Conservation (phyloP, 1,140 invertebrate species). For the Drosophila sulfurigaster region DNA sequence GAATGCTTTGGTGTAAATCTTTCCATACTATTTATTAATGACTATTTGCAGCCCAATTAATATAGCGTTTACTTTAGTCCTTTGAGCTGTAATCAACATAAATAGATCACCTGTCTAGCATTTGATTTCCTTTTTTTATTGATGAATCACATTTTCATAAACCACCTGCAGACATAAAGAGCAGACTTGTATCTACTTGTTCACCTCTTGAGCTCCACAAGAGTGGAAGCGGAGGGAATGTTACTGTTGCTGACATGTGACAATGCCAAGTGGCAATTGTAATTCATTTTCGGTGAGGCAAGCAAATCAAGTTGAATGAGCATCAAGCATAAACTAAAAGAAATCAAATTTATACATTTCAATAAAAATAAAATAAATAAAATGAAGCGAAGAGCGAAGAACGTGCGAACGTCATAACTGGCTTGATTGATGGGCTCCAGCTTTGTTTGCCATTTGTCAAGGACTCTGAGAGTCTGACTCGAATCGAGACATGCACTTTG, state of each 20-base stretch:
- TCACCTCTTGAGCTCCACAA: neutral
- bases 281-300: conserved; percentile 20
- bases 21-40: too few species aligned
- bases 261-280: conserved; percentile 43
- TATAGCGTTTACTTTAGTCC: too few species aligned
- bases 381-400: conserved; percentile 19
- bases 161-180: neutral
- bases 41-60: too few species aligned
- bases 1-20: too few species aligned
- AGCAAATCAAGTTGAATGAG: conserved; percentile 32
- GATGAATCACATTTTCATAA: conserved; percentile 8
- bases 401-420: conserved; percentile 72
- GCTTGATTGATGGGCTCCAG: conserved; percentile 73
- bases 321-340: conserved; percentile 20
- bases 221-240: neutral
- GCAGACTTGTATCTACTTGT: neutral
- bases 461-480: neutral
- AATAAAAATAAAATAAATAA: conserved; percentile 54
- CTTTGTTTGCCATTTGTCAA: conserved; percentile 75
- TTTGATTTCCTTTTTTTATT: neutral
- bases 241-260: conserved; percentile 58
- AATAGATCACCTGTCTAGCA: too few species aligned
- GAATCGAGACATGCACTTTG: conserved; percentile 62
- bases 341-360: conserved; percentile 61
- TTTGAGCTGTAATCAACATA: too few species aligned